A percentile compares a stretch with the other conserved stretches of the same genome.
Conservation (phyloP, 1,140 invertebrate species). For the Ganaspis sp. region DNA sequence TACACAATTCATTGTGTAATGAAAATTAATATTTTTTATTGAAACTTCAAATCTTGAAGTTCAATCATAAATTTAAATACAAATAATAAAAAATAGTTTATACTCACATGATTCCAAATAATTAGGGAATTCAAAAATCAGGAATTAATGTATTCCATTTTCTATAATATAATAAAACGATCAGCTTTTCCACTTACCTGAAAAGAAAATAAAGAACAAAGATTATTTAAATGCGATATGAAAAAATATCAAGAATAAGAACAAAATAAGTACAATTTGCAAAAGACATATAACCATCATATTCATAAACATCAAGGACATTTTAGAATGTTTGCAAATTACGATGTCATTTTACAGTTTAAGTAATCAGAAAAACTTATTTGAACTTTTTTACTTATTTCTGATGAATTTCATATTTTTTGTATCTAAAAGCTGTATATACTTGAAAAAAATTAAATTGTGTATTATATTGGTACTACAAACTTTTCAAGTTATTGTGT, state of each 20-base stretch:
- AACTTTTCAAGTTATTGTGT: no score
- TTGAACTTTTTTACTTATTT: no score
- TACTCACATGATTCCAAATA: no score
- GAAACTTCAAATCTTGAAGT: no score
- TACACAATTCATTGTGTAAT: no score
- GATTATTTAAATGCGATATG: neutral
- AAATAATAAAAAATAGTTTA: no score
- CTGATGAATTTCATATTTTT: no score
- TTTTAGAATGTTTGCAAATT: neutral
- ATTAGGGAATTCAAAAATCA: neutral
- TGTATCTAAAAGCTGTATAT: no score
- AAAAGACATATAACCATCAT: neutral
- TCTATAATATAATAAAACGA: neutral
- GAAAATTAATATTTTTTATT: no score
- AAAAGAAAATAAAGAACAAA: neutral
- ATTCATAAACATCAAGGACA: conserved; percentile 1
- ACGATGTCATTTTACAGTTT: neutral
- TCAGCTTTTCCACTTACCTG: neutral
- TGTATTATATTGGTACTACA: no score
- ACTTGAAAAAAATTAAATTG: no score
- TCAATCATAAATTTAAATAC: no score
- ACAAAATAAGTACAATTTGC: neutral
- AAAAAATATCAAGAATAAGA: neutral
- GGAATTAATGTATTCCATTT: neutral
- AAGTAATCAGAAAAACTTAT: conserved; percentile 2